A percentile compares a stretch with the other conserved stretches of the same genome.
These are phyloP conservation scores for Heterodera filipjevi DNA, from an alignment of 2,888 invertebrate genomes.

Conservation along the genomic window DNA sequence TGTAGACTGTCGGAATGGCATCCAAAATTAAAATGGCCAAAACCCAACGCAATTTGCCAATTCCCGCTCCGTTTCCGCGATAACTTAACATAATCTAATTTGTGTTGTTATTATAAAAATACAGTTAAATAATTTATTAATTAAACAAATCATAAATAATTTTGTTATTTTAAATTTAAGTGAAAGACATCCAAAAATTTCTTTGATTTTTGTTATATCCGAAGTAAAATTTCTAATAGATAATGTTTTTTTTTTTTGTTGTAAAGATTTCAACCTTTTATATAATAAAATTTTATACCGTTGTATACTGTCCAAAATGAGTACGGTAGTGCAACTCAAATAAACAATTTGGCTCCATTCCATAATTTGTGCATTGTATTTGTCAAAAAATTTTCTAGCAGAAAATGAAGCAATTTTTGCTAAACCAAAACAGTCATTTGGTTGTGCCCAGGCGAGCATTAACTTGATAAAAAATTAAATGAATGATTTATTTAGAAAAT, in stretches of 20 bases:
- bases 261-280: neutral
- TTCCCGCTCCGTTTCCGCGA: neutral
- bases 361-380: neutral
- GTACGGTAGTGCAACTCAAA: slow-evolving; percentile 4
- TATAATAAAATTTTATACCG: slow-evolving; percentile 17
- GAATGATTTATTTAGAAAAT: too few relatives aligned
- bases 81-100: neutral
- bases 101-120: too few relatives aligned
- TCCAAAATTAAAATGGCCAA: slow-evolving; percentile 1
- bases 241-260: too few relatives aligned
- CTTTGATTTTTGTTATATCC: too few relatives aligned
- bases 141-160: neutral
- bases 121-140: neutral
- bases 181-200: too few relatives aligned
- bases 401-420: neutral
- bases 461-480: neutral
- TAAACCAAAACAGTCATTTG: neutral
- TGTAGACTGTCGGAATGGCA: neutral
- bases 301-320: neutral
- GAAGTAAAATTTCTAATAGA: too few relatives aligned
- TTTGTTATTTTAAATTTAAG: too few relatives aligned
- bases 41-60: neutral
- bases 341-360: slow-evolving; percentile 16
- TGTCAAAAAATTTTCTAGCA: neutral
- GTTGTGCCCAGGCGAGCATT: slow-evolving; percentile 12